A percentile compares a stretch with the other conserved stretches of the same genome.
Evolutionary conservation across 2,113 vertebrate genomes (phyloP).

Genomic region (Hyla sarda): DNA sequence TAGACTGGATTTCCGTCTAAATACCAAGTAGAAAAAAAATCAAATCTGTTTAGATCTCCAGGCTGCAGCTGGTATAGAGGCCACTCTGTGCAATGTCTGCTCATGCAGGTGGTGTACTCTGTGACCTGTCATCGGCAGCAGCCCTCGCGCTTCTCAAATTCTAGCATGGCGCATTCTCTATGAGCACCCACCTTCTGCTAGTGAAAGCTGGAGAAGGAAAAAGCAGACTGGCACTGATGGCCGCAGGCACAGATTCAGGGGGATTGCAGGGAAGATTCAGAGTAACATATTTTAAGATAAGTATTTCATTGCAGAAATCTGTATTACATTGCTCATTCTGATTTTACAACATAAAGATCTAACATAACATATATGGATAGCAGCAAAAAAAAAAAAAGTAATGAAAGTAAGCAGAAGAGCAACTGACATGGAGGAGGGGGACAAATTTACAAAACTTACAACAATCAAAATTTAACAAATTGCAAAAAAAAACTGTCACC

Average conservation of each 20-base stretch:
- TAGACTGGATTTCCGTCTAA: slow-evolving; percentile 16
- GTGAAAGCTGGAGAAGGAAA: slow-evolving; percentile 72
- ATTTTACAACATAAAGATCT: not conserved
- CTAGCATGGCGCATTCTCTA: slow-evolving; percentile 49
- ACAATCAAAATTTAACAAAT: too few relatives aligned
- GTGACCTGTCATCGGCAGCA: slow-evolving; percentile 87
- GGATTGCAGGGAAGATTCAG: not conserved
- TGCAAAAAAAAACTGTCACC: too few relatives aligned
- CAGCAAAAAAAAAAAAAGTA: not conserved
- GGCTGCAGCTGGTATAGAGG: slow-evolving; percentile 72
- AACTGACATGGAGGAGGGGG: too few relatives aligned
- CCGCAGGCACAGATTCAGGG: slow-evolving; percentile 72
- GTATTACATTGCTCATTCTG: not conserved
- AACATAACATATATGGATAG: not conserved
- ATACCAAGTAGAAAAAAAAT: not conserved
- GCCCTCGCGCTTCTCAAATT: slow-evolving; percentile 85
- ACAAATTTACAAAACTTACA: too few relatives aligned
- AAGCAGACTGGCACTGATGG: slow-evolving; percentile 80
- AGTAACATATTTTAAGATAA: slow-evolving; percentile 20
- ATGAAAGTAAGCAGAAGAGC: too few relatives aligned
- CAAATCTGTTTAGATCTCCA: slow-evolving; percentile 36
- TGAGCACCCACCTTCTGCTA: slow-evolving; percentile 86
- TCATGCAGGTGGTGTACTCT: slow-evolving; percentile 82
- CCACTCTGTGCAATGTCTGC: slow-evolving; percentile 75
- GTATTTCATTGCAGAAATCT: not conserved